Evolutionary conservation across 2,797 vertebrate genomes (phyloP), one percentile per base, ranked within the genome.

Genomic region (Orientallactaga sibirica): DNA sequence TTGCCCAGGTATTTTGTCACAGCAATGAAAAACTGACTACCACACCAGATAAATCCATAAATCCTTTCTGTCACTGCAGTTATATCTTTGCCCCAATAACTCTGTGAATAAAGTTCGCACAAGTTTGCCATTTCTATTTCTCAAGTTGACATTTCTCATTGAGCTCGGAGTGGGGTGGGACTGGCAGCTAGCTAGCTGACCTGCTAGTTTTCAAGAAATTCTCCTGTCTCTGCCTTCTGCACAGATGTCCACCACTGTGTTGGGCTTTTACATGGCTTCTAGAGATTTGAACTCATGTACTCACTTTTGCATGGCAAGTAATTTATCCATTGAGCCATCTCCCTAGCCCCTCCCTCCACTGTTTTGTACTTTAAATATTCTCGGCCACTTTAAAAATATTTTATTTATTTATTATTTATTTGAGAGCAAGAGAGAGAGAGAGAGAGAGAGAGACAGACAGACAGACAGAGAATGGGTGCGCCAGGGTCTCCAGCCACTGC

Each of bases 381-480:
- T 86, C 91, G 85, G 71, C 82, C 11, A 79, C 43, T 94, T 90
- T 79, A 52, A 64, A 95, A 92, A 85, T 74, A 48, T 48, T 48
- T 37, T 37, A 37, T 37, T 37, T 37, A 37, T 37, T 37, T 37
- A 37, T 37, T 37, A 37, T 37, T 37, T 37, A 37, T 37, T 37
- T 37, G 33, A 37, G 33, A 37, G 33, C 33, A 37, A 37, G 33
- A 68, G 55, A 91, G 66, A 48, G 33, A 58, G 61, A 71, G 73
- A 41, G 71, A 41, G 14, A n/a, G 29, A 18, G n/a, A 68, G 41
- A 52, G 22, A 41, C 27, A 11, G 29, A 5, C 27, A 37, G 33
- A 37, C 33, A 37, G 33, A 37, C 33, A 37, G 33, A 37, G 33
- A 37, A 37, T 37, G 33, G 33, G 33, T 37, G 33, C 33, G 33